A percentile compares a stretch with the other conserved stretches of the same genome.
Evolutionary conservation across 1,140 invertebrate species (phyloP).

Genomic region (Oryctes rhinoceros): DNA sequence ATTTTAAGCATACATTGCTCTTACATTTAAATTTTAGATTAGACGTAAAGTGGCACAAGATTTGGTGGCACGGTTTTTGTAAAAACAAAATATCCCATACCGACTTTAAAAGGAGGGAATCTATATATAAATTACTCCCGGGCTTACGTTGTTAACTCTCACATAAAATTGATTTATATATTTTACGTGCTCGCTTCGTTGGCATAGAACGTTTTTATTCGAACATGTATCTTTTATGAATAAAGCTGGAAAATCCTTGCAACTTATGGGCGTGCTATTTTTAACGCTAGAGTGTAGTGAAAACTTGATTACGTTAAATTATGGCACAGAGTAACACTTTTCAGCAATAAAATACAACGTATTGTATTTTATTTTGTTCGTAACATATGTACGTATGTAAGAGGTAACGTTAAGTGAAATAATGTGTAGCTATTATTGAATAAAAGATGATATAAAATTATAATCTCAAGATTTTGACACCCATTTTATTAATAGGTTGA

Average conservation of each 20-base stretch:
- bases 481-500: too few species aligned
- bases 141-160: slow-evolving; percentile 29
- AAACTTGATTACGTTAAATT: slow-evolving; percentile 35
- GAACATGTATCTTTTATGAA: slow-evolving; percentile 30
- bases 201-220: slow-evolving; percentile 4
- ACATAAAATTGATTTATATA: slow-evolving; percentile 35
- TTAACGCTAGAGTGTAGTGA: neutral
- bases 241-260: slow-evolving; percentile 14
- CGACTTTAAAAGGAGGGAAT: slow-evolving; percentile 17
- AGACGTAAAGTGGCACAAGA: neutral
- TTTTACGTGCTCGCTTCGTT: slow-evolving; percentile 29
- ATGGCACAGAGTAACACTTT: neutral
- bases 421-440: too few species aligned
- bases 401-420: too few species aligned
- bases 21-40: neutral
- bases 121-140: slow-evolving; percentile 30
- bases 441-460: too few species aligned
- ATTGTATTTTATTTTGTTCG: neutral
- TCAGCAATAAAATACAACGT: neutral
- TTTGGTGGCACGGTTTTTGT: neutral
- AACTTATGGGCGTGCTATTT: neutral
- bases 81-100: neutral
- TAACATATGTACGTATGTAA: too few species aligned
- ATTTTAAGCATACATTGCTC: neutral
- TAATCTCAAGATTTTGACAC: too few species aligned